Base-by-base conservation (phyloP, 1,140 invertebrate species). In the Hyposmocoma kahamanoa region DNA sequence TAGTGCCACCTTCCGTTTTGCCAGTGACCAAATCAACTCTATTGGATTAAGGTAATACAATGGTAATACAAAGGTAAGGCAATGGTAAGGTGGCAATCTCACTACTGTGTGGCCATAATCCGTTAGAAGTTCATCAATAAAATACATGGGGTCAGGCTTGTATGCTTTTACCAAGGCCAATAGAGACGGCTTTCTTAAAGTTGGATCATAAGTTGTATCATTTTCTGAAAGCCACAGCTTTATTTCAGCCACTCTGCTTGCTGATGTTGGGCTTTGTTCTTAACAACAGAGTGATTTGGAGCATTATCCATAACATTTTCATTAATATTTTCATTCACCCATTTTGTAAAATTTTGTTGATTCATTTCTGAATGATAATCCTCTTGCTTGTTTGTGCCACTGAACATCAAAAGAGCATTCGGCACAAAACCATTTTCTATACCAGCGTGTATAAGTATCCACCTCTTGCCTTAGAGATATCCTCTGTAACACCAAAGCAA, bases 1-100 rank as follows among this genome's bases (percentile, higher is more conserved):
- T 21, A 2, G 13, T 13, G 50, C 34, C 1, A 58, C 41, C 38
- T 47, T 41, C 13, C 26, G 26, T 49, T 83, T 79, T 6, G 63
- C 50, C 20, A 63, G 34, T n/a, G 43, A 61, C 70, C 73, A 81
- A 32, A 74, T 58, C 1, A 72, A 42, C 54, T 84, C 70, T 22
- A 80, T 84, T n/a, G 77, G 60, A 48, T 80, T 80, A 3, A 76
- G 53, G 34, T 71, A 56, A n/a, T n/a, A n/a, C n/a, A n/a, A n/a
- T n/a, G n/a, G n/a, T n/a, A n/a, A n/a, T n/a, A n/a, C n/a, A n/a
- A n/a, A n/a, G n/a, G n/a, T n/a, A n/a, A n/a, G n/a, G 41, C 62
- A 68, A 43, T 76, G 67, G 44, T 76, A 80, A 10, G 73, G 72
- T 6, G 77, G 71, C 19, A 80, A 42, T 32, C 71, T 42, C n/a